Evolutionary conservation across 2,888 invertebrate genomes (phyloP).

Genomic region (Heterodera filipjevi): DNA sequence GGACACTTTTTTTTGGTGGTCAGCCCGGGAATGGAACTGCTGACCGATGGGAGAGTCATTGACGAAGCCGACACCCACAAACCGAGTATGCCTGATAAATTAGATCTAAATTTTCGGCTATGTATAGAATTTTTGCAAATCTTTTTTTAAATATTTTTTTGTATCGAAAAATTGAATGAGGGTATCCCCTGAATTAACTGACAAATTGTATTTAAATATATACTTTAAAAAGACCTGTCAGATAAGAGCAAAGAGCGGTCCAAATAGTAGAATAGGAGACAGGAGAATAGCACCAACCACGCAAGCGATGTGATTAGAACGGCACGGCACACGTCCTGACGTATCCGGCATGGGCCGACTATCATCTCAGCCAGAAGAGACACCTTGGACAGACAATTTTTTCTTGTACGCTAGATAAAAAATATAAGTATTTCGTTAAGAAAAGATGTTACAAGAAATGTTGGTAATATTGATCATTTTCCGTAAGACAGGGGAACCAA

Average conservation of each 20-base stretch:
- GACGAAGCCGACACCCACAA: not conserved
- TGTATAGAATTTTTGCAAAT: too few relatives aligned
- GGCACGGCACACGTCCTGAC: constrained; percentile 62
- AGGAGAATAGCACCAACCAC: constrained; percentile 62
- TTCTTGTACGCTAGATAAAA: not conserved
- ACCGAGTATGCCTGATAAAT: not conserved
- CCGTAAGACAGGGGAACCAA: too few relatives aligned
- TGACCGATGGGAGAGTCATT: not conserved
- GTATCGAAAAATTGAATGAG: too few relatives aligned
- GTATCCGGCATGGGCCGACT: constrained; percentile 19
- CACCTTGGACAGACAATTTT: not conserved
- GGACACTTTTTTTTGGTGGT: not conserved
- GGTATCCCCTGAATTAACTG: too few relatives aligned
- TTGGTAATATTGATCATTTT: too few relatives aligned
- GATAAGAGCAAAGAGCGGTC: constrained; percentile 47
- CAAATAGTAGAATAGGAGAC: constrained; percentile 61
- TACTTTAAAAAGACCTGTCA: constrained; percentile 34
- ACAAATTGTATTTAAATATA: not conserved
- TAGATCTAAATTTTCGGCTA: not conserved
- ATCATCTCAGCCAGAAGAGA: not conserved
- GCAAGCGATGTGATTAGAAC: constrained; percentile 62
- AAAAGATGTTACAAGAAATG: too few relatives aligned
- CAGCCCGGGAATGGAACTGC: not conserved
- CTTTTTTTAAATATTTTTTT: too few relatives aligned
- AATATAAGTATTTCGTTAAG: too few relatives aligned